phyloP scores from a whole-genome alignment of 2,888 invertebrate species.

The Mimachlamys varia region DNA sequence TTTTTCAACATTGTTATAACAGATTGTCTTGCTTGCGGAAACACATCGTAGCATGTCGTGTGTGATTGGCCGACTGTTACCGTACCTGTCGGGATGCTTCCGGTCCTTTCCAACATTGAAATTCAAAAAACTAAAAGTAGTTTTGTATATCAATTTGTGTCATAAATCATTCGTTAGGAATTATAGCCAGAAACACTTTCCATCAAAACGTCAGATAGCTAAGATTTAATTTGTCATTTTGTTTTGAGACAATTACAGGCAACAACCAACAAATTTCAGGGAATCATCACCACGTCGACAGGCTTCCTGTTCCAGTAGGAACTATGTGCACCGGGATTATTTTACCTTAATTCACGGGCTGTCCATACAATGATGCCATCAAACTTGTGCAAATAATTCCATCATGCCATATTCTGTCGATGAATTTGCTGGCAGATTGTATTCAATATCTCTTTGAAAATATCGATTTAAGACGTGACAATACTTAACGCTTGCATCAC shows the following conservation, averaged over 20 bases:
- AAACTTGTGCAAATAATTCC: not conserved
- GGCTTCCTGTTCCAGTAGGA: not conserved
- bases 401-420: not conserved
- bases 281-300: not conserved
- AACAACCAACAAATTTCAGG: not conserved
- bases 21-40: not conserved
- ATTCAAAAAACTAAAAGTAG: not conserved
- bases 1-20: not conserved
- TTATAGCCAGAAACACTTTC: not conserved
- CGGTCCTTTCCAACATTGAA: not conserved
- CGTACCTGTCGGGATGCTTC: not conserved
- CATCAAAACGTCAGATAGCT: not conserved
- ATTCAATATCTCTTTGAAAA: not conserved
- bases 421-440: not conserved
- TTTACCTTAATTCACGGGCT: not conserved
- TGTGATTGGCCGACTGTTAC: not conserved
- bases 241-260: not conserved
- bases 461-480: not conserved
- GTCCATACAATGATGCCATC: not conserved
- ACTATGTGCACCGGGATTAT: not conserved
- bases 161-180: not conserved
- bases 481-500: not conserved
- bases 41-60: not conserved
- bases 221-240: not conserved
- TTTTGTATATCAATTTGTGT: not conserved